A percentile compares a stretch with the other conserved stretches of the same genome.
Conservation (phyloP, 1,140 invertebrate species). For the Cyclina sinensis region DNA sequence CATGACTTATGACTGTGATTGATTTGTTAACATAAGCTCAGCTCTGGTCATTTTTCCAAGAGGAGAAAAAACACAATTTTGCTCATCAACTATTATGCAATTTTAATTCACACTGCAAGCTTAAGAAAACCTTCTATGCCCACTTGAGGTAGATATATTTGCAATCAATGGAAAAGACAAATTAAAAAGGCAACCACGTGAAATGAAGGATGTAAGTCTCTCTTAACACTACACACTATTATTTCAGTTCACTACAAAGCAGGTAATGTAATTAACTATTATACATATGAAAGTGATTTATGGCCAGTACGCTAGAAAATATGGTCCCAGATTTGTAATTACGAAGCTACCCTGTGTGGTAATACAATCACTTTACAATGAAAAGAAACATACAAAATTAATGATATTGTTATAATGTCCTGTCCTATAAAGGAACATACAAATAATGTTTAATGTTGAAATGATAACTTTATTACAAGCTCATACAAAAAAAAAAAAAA, state of each 20-base stretch:
- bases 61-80: not conserved
- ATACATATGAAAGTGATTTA: not conserved
- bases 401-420: too few relatives aligned
- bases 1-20: too few relatives aligned
- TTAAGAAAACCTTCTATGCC: not conserved
- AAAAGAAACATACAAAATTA: too few relatives aligned
- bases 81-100: not conserved
- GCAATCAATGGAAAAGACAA: not conserved
- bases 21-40: too few relatives aligned
- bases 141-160: constrained; percentile 15
- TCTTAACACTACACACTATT: not conserved
- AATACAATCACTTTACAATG: not conserved
- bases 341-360: constrained; percentile 22
- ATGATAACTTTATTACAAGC: constrained; percentile 10
- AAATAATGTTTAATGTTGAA: not conserved
- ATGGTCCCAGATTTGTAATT: constrained; percentile 7
- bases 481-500: too few relatives aligned
- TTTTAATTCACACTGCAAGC: not conserved
- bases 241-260: not conserved
- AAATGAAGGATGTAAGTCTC: not conserved
- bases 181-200: constrained; percentile 25
- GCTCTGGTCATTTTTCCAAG: too few relatives aligned
- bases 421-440: too few relatives aligned
- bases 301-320: not conserved
- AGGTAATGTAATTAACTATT: not conserved